Evolutionary conservation across 1,140 invertebrate genomes (phyloP), one percentile per base, ranked within the genome.

Genomic region (Philopotamus ludificatus): DNA sequence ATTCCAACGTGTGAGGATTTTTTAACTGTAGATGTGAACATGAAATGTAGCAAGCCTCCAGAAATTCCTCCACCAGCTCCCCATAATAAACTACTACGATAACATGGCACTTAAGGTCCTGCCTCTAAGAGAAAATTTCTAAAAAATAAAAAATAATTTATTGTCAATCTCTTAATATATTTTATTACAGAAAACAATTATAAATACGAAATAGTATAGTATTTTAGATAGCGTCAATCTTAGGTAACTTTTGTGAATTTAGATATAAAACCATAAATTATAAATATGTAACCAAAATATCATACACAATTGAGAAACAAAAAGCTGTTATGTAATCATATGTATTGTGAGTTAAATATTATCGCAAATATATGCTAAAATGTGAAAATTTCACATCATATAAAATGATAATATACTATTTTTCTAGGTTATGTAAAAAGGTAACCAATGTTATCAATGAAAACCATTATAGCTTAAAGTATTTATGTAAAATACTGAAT

Each of bases 21-120:
- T 21, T 70, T 68, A 1, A 76, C 53, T 59, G 79, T 79, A 64
- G 85, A 87, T 9, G 86, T 86, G 39, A 82, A 81, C 71, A 87
- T 75, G 71, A 88, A 88, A 34, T 79, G 77, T 3, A 73, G 69
- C 41, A 87, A 65, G 3, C 85, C 86, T 41, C 73, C 70, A 1
- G 72, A 82, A 16, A 87, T 66, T 20, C 86, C 86, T 34, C 81
- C 75, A 25, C 76, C 72, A 23, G 86, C 85, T 16, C 86, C 85
- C 71, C 79, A 81, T 0, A 85, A 55, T 65, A 81, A 80, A 68
- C 79, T 83, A 28, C 76, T 76, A 45, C 81, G 76, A 72, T 84
- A 84, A 68, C 84, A 86, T 2, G 84, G 83, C 21, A 85, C 82
- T 72, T 79, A 41, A 84, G 25, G 1, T 50, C 28, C n/a, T 61